A percentile compares a stretch with the other conserved stretches of the same genome.
Evolutionary conservation across 1,140 invertebrate genomes (phyloP).

Genomic region (Leptopilina clavipes): DNA sequence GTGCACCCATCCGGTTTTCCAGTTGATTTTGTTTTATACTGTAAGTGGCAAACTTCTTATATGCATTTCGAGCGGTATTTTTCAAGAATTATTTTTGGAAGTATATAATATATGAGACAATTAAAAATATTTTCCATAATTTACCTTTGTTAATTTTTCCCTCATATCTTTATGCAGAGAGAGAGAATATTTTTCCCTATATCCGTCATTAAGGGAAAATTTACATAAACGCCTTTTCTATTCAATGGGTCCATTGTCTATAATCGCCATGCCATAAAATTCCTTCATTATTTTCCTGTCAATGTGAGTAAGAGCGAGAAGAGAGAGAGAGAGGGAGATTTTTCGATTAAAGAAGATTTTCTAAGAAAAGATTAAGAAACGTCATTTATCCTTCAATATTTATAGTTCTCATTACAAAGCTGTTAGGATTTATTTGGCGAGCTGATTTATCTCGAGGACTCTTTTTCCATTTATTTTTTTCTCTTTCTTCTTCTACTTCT

Average conservation of each 20-base stretch:
- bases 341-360: conserved; percentile 40
- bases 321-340: too few relatives aligned
- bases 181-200: not conserved
- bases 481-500: not conserved
- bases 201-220: not conserved
- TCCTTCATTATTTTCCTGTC: conserved; percentile 46
- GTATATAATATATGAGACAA: too few relatives aligned
- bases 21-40: conserved; percentile 47
- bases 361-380: conserved; percentile 18
- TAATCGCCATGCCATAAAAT: conserved; percentile 33
- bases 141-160: too few relatives aligned
- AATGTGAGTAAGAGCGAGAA: conserved; percentile 49
- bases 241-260: conserved; percentile 25
- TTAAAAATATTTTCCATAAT: too few relatives aligned
- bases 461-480: conserved; percentile 5
- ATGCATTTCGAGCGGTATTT: conserved; percentile 45
- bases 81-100: too few relatives aligned
- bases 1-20: conserved; percentile 54
- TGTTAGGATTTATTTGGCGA: conserved; percentile 1
- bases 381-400: conserved; percentile 23
- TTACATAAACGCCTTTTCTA: not conserved
- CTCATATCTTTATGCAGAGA: not conserved
- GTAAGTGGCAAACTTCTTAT: too few relatives aligned
- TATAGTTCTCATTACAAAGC: conserved; percentile 24
- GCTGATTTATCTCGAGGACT: conserved; percentile 1